These are phyloP conservation scores for Scomberomorus guttatus DNA, from an alignment of 2,797 vertebrate genomes.

Conservation along the genomic window DNA sequence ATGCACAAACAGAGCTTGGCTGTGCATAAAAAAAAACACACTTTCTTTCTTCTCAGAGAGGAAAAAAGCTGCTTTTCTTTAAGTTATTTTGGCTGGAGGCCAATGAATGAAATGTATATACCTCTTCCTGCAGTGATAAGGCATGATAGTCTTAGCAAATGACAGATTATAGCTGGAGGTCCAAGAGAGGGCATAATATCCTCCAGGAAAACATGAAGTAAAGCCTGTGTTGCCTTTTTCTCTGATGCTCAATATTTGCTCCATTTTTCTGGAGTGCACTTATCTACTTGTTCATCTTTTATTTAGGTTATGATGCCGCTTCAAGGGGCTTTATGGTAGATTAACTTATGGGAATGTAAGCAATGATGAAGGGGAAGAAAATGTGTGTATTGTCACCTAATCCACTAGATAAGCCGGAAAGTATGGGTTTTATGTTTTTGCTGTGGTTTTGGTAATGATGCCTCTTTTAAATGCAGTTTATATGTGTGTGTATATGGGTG, in stretches of 20 bases:
- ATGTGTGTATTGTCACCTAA: conserved; percentile 28
- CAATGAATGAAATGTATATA: conserved; percentile 75
- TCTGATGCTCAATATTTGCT: conserved; percentile 46
- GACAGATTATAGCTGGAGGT: conserved; percentile 64
- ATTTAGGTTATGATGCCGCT: conserved; percentile 44
- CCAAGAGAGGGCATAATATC: conserved; percentile 51
- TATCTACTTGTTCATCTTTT: conserved; percentile 43
- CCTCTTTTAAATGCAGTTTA: conserved; percentile 20
- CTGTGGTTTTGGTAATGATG: conserved; percentile 29
- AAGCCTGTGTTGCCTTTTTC: conserved; percentile 40
- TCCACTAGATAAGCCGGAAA: conserved; percentile 20
- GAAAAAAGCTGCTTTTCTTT: conserved; percentile 62
- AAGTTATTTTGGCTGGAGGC: conserved; percentile 68
- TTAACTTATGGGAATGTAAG: conserved; percentile 60
- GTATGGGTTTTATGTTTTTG: conserved; percentile 17
- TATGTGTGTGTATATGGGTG: not conserved
- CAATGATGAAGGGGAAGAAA: conserved; percentile 35
- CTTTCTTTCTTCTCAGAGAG: conserved; percentile 35
- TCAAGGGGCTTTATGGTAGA: conserved; percentile 53
- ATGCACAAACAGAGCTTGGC: conserved; percentile 48
- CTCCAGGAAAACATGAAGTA: conserved; percentile 46
- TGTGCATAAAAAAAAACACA: conserved; percentile 12
- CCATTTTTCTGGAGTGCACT: conserved; percentile 8
- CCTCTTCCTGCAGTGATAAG: conserved; percentile 76
- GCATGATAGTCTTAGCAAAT: conserved; percentile 66